Evolutionary conservation across 2,113 vertebrate genomes (phyloP), one percentile per base, ranked within the genome.

Genomic region (Sus scrofa): DNA sequence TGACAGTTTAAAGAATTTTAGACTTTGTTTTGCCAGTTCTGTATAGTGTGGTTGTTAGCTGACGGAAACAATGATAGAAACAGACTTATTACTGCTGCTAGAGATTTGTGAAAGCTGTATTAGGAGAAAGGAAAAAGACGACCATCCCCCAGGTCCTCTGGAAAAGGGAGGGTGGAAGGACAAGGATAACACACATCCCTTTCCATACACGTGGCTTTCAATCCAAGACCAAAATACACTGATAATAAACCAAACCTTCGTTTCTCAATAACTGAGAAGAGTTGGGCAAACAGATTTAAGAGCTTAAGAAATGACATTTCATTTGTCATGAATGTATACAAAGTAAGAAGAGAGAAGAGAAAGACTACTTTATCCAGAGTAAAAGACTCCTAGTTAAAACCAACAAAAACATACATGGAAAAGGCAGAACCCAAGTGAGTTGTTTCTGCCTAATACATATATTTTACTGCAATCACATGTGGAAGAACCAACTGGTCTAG

Each of bases 11-110:
- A 89, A 62, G 56, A n/a, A 81, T 52, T 90, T 74, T 88, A 94
- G 30, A 85, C 44, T 84, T 95, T 52, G 30, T 95, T 96, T 92
- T 50, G 90, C 75, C 56, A 77, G 15, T 62, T 90, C 19, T 97
- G n/a, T 79, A 75, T 62, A 90, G 16, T 77, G 24, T 68, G 8
- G n/a, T 52, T 93, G 15, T 79, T 84, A 89, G 27, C 37, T 63
- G 7, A 84, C 37, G 44, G 50, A 71, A 95, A 89, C 6, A 91
- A 88, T 27, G 62, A 81, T 14, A 78, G 85, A 92, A 89, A 82
- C 1, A 87, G 82, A 81, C 26, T 85, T 60, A 50, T 30, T 83
- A 75, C 4, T 63, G 20, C 13, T 88, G 56, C 71, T 88, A 82
- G 39, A 70, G 39, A 44, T 63, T 96, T 86, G 78, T 92, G 50